Conservation (phyloP, 2,113 vertebrate species). For the Montifringilla adamsi region DNA sequence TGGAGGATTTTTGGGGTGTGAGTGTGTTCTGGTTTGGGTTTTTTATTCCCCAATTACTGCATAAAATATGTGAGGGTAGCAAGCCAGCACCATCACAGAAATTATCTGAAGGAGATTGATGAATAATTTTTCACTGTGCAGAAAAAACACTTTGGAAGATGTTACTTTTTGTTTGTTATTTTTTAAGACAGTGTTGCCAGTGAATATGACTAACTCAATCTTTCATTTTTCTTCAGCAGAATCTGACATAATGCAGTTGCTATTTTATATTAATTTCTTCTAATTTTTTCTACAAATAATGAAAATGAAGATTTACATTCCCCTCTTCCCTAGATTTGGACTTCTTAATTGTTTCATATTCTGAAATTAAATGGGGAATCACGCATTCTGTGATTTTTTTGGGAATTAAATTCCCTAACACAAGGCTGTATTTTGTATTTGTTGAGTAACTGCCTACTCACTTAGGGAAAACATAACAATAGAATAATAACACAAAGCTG, state of each 20-base stretch:
- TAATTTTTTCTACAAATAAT: neutral
- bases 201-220: neutral
- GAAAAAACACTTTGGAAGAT: slow-evolving; percentile 18
- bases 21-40: too few species aligned
- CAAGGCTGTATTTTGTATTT: neutral
- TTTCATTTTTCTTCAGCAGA: neutral
- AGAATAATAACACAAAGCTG: neutral
- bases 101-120: neutral
- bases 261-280: neutral
- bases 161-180: neutral
- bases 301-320: neutral
- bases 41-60: neutral
- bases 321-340: neutral
- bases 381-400: neutral
- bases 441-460: neutral
- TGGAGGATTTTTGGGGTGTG: neutral
- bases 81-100: neutral
- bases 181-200: neutral
- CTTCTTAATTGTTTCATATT: neutral
- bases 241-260: neutral
- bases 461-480: neutral
- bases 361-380: neutral
- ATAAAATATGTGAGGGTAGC: neutral
- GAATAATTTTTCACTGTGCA: slow-evolving; percentile 3
- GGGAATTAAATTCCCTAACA: neutral